These are phyloP conservation scores for Styela clava DNA, from an alignment of 23 tunicate genomes.

Conservation along the genomic window DNA sequence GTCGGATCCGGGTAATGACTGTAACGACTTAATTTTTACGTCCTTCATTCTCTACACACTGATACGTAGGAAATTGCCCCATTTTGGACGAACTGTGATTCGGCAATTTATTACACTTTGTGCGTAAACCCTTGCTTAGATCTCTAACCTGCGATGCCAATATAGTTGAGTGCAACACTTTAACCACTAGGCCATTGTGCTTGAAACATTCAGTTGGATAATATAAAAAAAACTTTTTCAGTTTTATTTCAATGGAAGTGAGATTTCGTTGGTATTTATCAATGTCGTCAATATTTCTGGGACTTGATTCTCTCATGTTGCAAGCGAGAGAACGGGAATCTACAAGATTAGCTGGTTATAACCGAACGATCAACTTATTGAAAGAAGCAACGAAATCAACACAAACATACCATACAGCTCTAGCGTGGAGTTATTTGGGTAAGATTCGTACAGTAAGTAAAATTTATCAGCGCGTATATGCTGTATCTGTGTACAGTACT, in stretches of 20 bases:
- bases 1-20: slow-evolving; percentile 61
- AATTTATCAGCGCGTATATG: background rate
- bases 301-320: slow-evolving; percentile 64
- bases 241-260: slow-evolving; percentile 50
- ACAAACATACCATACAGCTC: slow-evolving; percentile 34
- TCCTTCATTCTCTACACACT: too few relatives aligned
- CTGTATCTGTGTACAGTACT: background rate
- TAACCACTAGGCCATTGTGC: too few relatives aligned
- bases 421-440: slow-evolving; percentile 74
- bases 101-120: too few relatives aligned
- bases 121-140: too few relatives aligned
- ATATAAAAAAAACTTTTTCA: too few relatives aligned
- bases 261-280: slow-evolving; percentile 55
- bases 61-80: background rate
- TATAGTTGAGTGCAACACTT: too few relatives aligned
- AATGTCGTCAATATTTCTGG: slow-evolving; percentile 61
- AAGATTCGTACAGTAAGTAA: background rate
- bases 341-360: slow-evolving; percentile 64
- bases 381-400: slow-evolving; percentile 73
- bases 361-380: slow-evolving; percentile 56
- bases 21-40: too few relatives aligned
- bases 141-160: too few relatives aligned
- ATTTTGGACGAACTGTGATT: too few relatives aligned
- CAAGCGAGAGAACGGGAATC: slow-evolving; percentile 39
- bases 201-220: too few relatives aligned